Evolutionary conservation across 2,797 vertebrate genomes (phyloP).

Genomic region (Hyperoplus immaculatus): DNA sequence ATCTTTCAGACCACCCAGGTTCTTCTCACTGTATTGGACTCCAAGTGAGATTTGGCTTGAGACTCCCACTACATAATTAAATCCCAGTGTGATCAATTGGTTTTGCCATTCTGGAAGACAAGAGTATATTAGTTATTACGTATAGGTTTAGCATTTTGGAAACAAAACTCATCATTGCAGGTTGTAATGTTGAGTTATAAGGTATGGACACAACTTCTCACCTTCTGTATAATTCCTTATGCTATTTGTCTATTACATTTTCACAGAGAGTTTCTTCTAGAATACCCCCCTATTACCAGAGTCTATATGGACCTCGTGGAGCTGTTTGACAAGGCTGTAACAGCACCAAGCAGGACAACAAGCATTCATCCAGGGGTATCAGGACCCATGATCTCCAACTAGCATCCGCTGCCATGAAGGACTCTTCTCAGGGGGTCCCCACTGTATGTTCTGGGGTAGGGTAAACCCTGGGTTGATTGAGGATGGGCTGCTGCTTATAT

Average conservation of each 20-base stretch:
- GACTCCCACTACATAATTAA: slow-evolving; percentile 17
- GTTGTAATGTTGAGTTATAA: neutral
- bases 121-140: neutral
- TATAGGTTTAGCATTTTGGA: neutral
- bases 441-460: slow-evolving; percentile 38
- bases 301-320: slow-evolving; percentile 25
- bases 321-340: slow-evolving; percentile 46
- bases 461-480: slow-evolving; percentile 32
- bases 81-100: neutral
- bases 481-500: slow-evolving; percentile 50
- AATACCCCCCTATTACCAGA: slow-evolving; percentile 11
- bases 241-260: neutral
- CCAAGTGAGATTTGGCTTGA: slow-evolving; percentile 26
- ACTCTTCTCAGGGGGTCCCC: slow-evolving; percentile 53
- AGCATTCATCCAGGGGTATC: slow-evolving; percentile 51
- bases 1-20: slow-evolving; percentile 87
- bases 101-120: too few species aligned
- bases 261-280: neutral
- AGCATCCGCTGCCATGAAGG: slow-evolving; percentile 55
- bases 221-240: neutral
- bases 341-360: slow-evolving; percentile 29
- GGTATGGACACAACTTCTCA: neutral
- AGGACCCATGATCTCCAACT: slow-evolving; percentile 52
- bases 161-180: neutral
- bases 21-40: slow-evolving; percentile 43